These are phyloP conservation scores for Semibalanus balanoides DNA, from an alignment of 1,140 invertebrate species.

Conservation along the genomic window DNA sequence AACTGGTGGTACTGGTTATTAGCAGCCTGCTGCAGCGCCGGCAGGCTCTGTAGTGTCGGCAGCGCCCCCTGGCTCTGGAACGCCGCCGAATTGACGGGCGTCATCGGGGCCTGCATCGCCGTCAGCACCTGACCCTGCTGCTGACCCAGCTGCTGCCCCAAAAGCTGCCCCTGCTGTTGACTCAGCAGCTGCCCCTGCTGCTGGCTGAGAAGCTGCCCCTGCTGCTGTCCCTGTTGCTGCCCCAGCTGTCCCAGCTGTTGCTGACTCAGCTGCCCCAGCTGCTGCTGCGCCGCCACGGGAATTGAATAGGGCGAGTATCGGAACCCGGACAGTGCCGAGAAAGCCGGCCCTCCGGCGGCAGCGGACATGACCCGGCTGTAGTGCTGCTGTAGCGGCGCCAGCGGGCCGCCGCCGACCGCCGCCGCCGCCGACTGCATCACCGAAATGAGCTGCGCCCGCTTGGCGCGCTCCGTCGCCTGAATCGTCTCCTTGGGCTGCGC, in stretches of 20 bases:
- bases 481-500: slow-evolving; percentile 83
- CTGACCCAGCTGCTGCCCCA: slow-evolving; percentile 15
- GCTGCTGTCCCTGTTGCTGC: too few species aligned
- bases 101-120: slow-evolving; percentile 25
- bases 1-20: slow-evolving; percentile 48
- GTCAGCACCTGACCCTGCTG: slow-evolving; percentile 29
- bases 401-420: neutral
- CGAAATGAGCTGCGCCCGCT: slow-evolving; percentile 50
- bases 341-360: slow-evolving; percentile 26
- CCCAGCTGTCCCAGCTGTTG: too few species aligned
- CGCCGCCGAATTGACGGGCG: neutral
- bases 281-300: slow-evolving; percentile 34
- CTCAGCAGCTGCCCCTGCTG: too few species aligned
- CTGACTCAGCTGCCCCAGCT: too few species aligned
- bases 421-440: slow-evolving; percentile 23
- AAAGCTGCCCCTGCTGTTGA: too few species aligned
- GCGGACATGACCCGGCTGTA: slow-evolving; percentile 38
- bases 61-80: neutral
- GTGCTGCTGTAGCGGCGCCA: slow-evolving; percentile 21
- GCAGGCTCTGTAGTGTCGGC: slow-evolving; percentile 34
- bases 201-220: too few species aligned
- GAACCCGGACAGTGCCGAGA: slow-evolving; percentile 21
- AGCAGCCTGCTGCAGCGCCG: slow-evolving; percentile 31
- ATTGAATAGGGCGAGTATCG: slow-evolving; percentile 53
- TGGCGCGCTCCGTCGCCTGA: slow-evolving; percentile 44